Evolutionary conservation across 2,113 vertebrate species (phyloP).

Genomic region (Entelurus aequoreus): DNA sequence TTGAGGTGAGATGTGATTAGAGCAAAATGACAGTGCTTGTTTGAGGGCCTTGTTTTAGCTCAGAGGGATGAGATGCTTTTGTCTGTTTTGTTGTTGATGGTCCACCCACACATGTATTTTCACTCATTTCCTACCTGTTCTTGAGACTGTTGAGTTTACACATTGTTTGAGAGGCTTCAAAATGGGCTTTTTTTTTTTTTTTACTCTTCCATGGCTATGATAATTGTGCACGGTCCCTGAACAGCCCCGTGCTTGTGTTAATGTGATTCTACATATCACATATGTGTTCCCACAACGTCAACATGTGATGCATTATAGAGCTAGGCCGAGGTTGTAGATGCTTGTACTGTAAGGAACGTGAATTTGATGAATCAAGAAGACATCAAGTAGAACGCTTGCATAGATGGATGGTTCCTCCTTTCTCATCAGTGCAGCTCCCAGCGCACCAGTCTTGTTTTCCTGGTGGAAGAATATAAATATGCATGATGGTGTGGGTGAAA

Average conservation of each 20-base stretch:
- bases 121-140: not conserved
- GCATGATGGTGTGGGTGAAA: conserved; percentile 14
- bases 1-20: not conserved
- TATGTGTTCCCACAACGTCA: not conserved
- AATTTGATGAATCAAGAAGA: conserved; percentile 26
- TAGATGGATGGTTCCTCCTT: conserved; percentile 14
- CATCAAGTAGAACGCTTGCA: conserved; percentile 19
- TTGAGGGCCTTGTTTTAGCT: not conserved
- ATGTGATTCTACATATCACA: not conserved
- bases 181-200: not conserved
- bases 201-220: not conserved
- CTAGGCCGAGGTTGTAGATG: not conserved
- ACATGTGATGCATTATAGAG: not conserved
- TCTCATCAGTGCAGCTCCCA: not conserved
- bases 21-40: not conserved
- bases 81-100: not conserved
- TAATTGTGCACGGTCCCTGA: not conserved
- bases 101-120: conserved; percentile 3
- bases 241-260: not conserved
- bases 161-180: not conserved
- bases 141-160: conserved; percentile 3
- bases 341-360: conserved; percentile 5
- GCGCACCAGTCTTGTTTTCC: conserved; percentile 34
- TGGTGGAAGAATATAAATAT: conserved; percentile 26
- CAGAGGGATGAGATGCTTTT: not conserved